Evolutionary conservation across 2,797 vertebrate species (phyloP).

Genomic region (Rhincodon typus): DNA sequence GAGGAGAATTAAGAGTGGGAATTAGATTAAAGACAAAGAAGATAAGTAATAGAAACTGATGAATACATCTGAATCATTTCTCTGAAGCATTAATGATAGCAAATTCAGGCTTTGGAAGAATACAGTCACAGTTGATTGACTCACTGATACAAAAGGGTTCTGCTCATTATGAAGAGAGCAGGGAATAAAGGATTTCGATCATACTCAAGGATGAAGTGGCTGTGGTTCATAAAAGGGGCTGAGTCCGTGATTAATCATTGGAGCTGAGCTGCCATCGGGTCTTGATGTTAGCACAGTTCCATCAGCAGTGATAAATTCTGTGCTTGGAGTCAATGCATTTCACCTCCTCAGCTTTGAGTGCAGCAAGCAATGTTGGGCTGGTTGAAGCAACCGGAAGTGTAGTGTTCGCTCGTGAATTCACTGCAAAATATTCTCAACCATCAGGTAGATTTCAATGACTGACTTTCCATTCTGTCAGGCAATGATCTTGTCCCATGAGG

Average conservation of each 20-base stretch:
- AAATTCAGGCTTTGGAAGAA: neutral
- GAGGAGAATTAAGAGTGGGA: constrained; percentile 27
- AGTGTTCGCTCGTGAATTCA: neutral
- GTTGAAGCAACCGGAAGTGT: neutral
- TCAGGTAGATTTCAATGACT: neutral
- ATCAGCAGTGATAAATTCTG: neutral
- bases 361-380: neutral
- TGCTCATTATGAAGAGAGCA: neutral
- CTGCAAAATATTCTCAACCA: neutral
- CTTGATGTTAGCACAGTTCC: neutral
- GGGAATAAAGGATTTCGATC: neutral
- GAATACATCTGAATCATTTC: neutral
- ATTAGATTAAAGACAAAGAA: constrained; percentile 39
- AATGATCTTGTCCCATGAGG: neutral
- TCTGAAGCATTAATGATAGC: neutral
- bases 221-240: neutral
- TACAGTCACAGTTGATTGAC: neutral
- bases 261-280: neutral
- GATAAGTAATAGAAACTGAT: constrained; percentile 26
- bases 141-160: neutral
- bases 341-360: neutral
- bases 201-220: neutral
- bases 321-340: neutral
- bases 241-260: neutral
- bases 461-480: neutral